These are phyloP conservation scores for Cariama cristata DNA, from an alignment of 2,113 vertebrate genomes.

Conservation along the genomic window DNA sequence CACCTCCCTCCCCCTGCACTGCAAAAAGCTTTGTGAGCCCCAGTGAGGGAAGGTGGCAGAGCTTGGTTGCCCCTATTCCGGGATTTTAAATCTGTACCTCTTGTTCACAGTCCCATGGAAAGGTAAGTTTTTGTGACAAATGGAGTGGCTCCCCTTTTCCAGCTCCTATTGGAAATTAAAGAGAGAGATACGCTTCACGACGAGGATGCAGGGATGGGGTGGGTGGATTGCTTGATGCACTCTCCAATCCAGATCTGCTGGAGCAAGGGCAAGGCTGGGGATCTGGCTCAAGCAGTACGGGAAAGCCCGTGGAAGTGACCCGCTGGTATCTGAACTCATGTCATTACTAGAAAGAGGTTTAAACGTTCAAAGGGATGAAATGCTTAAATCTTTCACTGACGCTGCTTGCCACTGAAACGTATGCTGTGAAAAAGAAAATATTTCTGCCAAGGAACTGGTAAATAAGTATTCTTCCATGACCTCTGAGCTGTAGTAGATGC, in stretches of 20 bases:
- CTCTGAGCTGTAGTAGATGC: neutral
- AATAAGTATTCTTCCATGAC: neutral
- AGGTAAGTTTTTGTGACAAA: neutral
- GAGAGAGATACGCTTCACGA: neutral
- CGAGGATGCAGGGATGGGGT: neutral
- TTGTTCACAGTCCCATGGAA: neutral
- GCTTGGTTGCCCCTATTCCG: neutral
- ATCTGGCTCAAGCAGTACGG: neutral
- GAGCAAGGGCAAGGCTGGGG: neutral
- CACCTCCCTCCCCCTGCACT: fast-evolving
- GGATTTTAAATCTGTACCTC: neutral
- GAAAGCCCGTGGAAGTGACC: neutral
- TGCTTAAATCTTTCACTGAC: neutral
- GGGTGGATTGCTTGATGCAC: neutral
- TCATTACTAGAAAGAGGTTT: neutral
- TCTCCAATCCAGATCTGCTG: neutral
- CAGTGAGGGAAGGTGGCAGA: neutral
- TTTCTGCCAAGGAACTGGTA: neutral
- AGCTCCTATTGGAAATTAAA: neutral
- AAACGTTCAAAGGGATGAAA: neutral
- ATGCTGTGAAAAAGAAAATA: neutral
- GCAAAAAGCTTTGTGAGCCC: neutral
- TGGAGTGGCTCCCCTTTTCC: neutral
- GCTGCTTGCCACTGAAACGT: neutral
- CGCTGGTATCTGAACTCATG: neutral